Percentiles rank a stretch among this genome's conserved stretches.
phyloP scores from a whole-genome alignment of 2,113 vertebrate species.

The Cebus imitator region DNA sequence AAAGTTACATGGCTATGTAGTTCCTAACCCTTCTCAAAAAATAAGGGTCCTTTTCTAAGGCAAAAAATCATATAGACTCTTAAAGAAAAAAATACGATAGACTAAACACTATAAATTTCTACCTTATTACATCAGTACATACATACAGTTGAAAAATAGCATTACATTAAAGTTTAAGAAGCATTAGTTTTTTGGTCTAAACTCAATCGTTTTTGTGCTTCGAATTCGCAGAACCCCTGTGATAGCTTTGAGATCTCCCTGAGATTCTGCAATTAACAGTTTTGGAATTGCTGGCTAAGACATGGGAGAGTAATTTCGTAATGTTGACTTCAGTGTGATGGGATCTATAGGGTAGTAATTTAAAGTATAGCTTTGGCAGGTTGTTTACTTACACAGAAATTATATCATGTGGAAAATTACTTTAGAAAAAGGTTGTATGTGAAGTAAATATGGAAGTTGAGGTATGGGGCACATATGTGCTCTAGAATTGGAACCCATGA shows the following conservation, averaged over 20 bases:
- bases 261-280: background rate
- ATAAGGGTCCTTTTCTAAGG: background rate
- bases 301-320: slow-evolving; percentile 3
- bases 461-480: background rate
- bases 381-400: slow-evolving; percentile 20
- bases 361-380: background rate
- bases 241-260: background rate
- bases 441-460: slow-evolving; percentile 2
- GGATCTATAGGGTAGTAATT: background rate
- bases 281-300: background rate
- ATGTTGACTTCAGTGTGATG: background rate
- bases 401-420: slow-evolving; percentile 41
- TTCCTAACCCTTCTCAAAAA: slow-evolving; percentile 19
- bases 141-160: background rate
- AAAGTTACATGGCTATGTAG: background rate
- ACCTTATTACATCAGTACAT: background rate
- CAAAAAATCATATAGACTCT: background rate
- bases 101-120: background rate
- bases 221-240: background rate
- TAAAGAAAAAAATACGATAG: slow-evolving; percentile 22
- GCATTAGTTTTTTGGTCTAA: background rate
- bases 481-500: background rate
- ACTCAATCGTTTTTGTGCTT: background rate
- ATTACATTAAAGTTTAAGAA: background rate
- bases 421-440: background rate